These are phyloP conservation scores for Sparidentex hasta DNA, from an alignment of 2,797 vertebrate genomes.

Conservation along the genomic window DNA sequence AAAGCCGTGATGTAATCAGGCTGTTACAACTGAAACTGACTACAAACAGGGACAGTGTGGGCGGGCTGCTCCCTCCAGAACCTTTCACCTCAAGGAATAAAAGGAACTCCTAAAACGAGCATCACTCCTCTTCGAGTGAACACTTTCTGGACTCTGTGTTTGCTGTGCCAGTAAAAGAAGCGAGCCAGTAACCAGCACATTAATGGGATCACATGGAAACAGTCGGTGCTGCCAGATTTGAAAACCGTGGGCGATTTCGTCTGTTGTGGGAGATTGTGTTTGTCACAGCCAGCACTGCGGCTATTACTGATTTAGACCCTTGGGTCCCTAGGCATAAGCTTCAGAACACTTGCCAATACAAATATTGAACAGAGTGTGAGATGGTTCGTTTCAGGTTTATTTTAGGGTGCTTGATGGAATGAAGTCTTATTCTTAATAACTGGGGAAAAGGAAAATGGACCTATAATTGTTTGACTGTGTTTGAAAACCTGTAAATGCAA, in stretches of 20 bases:
- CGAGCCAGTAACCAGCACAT: constrained; percentile 39
- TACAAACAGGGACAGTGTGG: constrained; percentile 19
- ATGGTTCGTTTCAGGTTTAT: constrained; percentile 62
- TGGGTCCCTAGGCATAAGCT: constrained; percentile 68
- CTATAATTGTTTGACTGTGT: constrained; percentile 5
- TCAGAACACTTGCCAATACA: constrained; percentile 67
- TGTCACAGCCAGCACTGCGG: constrained; percentile 67
- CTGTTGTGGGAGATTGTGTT: constrained; percentile 64
- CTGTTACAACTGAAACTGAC: constrained; percentile 53
- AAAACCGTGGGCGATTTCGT: constrained; percentile 72
- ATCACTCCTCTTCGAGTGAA: constrained; percentile 20
- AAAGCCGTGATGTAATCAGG: constrained; percentile 60
- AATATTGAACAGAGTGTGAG: constrained; percentile 64
- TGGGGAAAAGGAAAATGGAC: constrained; percentile 14
- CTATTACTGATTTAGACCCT: constrained; percentile 73
- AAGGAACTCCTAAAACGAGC: constrained; percentile 15
- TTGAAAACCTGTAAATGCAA: background rate
- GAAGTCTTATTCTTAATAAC: constrained; percentile 12
- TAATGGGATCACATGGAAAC: constrained; percentile 65
- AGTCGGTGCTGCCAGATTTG: constrained; percentile 69
- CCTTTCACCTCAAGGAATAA: constrained; percentile 10
- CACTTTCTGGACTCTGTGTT: constrained; percentile 18
- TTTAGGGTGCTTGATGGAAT: constrained; percentile 45
- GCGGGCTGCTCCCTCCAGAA: constrained; percentile 1
- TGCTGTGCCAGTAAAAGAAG: constrained; percentile 32